Base-by-base conservation (phyloP, 92 coral and sea anemone species). In the Epizoanthus ramosus region DNA sequence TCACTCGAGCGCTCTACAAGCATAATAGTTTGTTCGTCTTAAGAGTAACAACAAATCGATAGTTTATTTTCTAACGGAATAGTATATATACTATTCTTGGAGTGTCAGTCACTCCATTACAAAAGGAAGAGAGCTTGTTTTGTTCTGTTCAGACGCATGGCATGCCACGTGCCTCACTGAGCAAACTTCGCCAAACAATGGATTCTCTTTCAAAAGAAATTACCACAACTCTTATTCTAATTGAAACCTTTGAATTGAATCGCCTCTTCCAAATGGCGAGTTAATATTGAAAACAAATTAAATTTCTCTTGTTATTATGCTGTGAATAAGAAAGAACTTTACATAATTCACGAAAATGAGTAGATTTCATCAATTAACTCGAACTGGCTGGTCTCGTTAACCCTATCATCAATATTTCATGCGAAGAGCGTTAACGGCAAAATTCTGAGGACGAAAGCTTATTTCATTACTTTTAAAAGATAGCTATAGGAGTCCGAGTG, bases 41-140 rank as follows among this genome's bases (percentile, higher is more conserved):
- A 8, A 21, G 71, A 63, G 58, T 61, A 39, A 77, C 82, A 61
- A 22, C 58, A 61, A 60, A 61, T 41, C 64, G 57, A 77, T 77
- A 61, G 70, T 77, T 77, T 77, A 63, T 77, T 77, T 77, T 77
- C 82, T 77, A 60, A 77, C 71, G 82, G 82, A 77, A 59, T 9
- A 76, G 70, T 39, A 39, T 37, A 37, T 58, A 60, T 63, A 33
- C 22, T 60, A 19, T 35, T 77, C 53, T 77, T 63, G 18, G 63
- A 41, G 39, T 61, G 82, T 60, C 82, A 63, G 82, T 60, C 82
- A 63, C 22, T 37, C 21, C 52, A 41, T 77, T 63, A 77, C 82
- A 77, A 77, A 8, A 21, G 82, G 61, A 61, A 37, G 58, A 61
- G 70, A 41, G 24, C 8, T 77, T 77, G 70, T 77, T 61, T 61